Percentiles rank a stretch among this genome's conserved stretches.
These are phyloP conservation scores for Dichetophora obliterata DNA, from an alignment of 2,888 invertebrate genomes.

Conservation along the genomic window DNA sequence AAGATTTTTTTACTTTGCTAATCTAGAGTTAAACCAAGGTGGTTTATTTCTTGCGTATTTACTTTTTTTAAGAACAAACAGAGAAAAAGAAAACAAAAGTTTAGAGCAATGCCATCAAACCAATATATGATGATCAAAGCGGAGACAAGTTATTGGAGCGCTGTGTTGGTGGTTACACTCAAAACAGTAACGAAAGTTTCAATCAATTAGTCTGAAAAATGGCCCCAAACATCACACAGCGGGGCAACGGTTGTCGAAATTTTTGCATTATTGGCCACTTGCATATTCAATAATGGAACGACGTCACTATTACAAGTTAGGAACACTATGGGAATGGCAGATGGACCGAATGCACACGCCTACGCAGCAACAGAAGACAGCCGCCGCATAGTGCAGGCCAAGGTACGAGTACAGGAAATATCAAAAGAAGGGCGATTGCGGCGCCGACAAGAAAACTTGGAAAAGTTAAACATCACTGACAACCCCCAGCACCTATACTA, in stretches of 20 bases:
- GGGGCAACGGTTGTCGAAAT: not conserved
- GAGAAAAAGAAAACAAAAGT: too few relatives aligned
- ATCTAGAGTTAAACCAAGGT: too few relatives aligned
- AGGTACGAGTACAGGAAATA: not conserved
- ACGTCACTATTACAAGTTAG: not conserved
- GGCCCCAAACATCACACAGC: not conserved
- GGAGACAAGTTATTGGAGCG: slow-evolving; percentile 3
- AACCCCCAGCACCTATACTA: not conserved
- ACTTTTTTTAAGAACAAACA: too few relatives aligned
- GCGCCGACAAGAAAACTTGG: not conserved
- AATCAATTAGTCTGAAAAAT: slow-evolving; percentile 15
- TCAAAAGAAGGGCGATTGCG: not conserved
- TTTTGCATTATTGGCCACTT: not conserved
- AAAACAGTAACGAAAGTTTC: slow-evolving; percentile 20
- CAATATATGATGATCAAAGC: not conserved
- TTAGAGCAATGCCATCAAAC: not conserved
- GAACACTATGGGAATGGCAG: not conserved
- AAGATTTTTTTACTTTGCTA: too few relatives aligned
- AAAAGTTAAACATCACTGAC: not conserved
- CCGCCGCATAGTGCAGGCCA: not conserved
- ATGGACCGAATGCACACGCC: not conserved
- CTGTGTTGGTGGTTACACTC: slow-evolving; percentile 2
- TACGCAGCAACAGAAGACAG: not conserved
- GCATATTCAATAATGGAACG: slow-evolving; percentile 9
- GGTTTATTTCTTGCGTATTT: too few relatives aligned